Base-by-base conservation (phyloP, 2,888 invertebrate genomes). In the Ichneumoninae sp. region DNA sequence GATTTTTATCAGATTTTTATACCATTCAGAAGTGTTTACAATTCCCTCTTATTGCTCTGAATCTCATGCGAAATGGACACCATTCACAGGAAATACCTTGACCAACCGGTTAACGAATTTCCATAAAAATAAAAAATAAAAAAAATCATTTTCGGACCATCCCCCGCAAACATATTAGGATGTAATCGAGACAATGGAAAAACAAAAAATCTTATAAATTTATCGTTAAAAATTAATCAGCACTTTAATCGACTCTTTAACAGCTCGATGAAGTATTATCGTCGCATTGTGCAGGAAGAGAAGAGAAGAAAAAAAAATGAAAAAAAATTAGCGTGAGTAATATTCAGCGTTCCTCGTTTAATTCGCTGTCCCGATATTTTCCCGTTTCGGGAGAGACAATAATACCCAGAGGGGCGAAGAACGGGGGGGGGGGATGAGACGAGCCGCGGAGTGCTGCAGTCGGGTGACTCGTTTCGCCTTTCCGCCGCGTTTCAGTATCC, bases 391-490 rank as follows among this genome's bases (percentile, higher is more conserved):
- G 50, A 65, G 50, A 54, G n/a, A 54, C 19, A 22, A 30, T 33
- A 36, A 33, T 62, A 36, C 7, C 16, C 16, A n/a, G 54, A 22
- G 26, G 26, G 44, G 16, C 1, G 3, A 10, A 8, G 13, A 19
- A 33, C 33, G 2, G 22, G 33, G 19, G 4, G 47, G 36, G 16
- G 16, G n/a, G 57, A 50, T 36, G 33, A 33, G 33, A 30, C 33
- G 60, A 30, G 30, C 60, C 60, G 60, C 30, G 2, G 60, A 3
- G 60, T 16, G 60, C 60, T 62, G 60, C 60, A 33, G 60, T 62
- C 30, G 60, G 33, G 60, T 62, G 60, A 62, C 69, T 52, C 79
- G 75, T 79, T 74, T 85, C 78, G 79, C 80, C 79, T 85, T 79
- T 72, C 80, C 82, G 33, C 26, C 44, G 44, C 75, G 74, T 65